phyloP scores from a whole-genome alignment of 2,113 vertebrate species.

The Nicator chloris region DNA sequence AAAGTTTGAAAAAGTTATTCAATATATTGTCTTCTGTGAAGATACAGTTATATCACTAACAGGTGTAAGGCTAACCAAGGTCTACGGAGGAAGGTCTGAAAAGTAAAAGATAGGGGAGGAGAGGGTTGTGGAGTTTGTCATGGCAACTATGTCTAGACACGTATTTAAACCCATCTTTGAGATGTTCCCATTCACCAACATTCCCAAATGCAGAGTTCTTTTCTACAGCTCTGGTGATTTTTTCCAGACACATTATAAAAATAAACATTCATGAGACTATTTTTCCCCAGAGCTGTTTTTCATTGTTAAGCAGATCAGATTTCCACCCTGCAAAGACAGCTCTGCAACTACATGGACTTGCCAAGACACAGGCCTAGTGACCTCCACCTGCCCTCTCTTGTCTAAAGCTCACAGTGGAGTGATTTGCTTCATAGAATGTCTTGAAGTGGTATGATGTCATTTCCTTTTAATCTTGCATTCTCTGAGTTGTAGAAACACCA shows the following conservation, averaged over 20 bases:
- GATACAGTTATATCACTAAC: not conserved
- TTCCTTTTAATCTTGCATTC: not conserved
- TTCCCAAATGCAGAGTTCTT: not conserved
- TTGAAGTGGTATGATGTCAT: not conserved
- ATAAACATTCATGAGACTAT: not conserved
- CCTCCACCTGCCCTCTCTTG: not conserved
- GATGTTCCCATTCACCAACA: not conserved
- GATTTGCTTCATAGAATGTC: not conserved
- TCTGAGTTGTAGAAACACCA: not conserved
- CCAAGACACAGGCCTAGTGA: not conserved
- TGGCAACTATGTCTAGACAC: not conserved
- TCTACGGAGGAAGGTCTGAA: not conserved
- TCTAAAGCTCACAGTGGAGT: not conserved
- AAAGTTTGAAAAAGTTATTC: not conserved
- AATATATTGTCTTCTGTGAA: not conserved
- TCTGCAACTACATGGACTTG: not conserved
- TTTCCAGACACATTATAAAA: constrained; percentile 28
- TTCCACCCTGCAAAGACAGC: not conserved
- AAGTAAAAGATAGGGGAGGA: not conserved
- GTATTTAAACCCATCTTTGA: constrained; percentile 39
- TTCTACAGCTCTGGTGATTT: not conserved
- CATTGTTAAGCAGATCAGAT: not conserved
- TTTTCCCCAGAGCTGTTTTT: not conserved
- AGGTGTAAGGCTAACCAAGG: not conserved
- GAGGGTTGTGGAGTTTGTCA: not conserved